A percentile compares a stretch with the other conserved stretches of the same genome.
Evolutionary conservation across 2,113 vertebrate species (phyloP).

Genomic region (Crypturellus undulatus): DNA sequence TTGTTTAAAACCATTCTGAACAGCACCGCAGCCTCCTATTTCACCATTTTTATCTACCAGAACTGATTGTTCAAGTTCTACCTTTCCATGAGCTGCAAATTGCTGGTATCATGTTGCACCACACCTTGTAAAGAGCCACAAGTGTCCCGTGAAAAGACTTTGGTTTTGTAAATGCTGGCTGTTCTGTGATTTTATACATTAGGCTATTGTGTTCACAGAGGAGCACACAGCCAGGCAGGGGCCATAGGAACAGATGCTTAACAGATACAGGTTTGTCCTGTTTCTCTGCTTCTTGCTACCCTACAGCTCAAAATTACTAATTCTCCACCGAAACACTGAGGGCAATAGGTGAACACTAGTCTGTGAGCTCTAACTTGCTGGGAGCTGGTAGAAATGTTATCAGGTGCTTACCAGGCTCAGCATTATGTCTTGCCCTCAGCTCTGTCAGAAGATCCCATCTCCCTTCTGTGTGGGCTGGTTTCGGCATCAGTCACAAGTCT

Average conservation of each 20-base stretch:
- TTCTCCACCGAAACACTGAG: not conserved
- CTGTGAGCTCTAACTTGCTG: not conserved
- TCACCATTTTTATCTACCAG: not conserved
- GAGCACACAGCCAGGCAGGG: not conserved
- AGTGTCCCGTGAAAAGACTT: not conserved
- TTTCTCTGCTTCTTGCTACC: conserved; percentile 40
- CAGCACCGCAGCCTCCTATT: not conserved
- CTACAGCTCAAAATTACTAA: not conserved
- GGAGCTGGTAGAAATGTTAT: not conserved
- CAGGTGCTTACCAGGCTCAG: not conserved
- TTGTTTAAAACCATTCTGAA: not conserved
- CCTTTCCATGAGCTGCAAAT: not conserved
- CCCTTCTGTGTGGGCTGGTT: not conserved
- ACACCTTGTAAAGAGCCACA: not conserved
- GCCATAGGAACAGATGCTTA: not conserved
- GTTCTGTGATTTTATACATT: conserved; percentile 24
- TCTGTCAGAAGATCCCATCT: not conserved
- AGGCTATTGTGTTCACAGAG: conserved; percentile 15
- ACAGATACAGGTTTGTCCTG: conserved; percentile 65
- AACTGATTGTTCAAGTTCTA: not conserved
- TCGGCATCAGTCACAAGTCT: not conserved
- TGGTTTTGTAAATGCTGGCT: not conserved
- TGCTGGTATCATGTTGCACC: not conserved
- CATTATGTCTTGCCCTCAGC: not conserved
- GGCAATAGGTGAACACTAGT: not conserved